These are phyloP conservation scores for Parnassius mnemosyne DNA, from an alignment of 2,888 invertebrate species.

Conservation along the genomic window DNA sequence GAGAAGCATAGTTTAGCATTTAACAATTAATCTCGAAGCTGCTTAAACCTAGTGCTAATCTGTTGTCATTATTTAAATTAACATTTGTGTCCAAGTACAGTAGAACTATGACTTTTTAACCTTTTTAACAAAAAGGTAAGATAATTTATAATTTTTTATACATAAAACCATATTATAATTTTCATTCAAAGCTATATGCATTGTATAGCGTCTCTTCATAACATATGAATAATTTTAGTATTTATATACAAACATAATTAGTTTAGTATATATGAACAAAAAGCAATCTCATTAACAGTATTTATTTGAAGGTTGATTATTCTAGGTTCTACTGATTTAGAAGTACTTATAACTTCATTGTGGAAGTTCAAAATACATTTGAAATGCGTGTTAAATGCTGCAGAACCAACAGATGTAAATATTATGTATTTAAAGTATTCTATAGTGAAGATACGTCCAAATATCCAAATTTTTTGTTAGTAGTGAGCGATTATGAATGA, in stretches of 20 bases:
- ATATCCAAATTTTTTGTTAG: slow-evolving; percentile 6
- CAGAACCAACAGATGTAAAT: slow-evolving; percentile 23
- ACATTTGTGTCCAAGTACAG: slow-evolving; percentile 43
- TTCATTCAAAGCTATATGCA: no score
- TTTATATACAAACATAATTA: no score
- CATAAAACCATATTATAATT: no score
- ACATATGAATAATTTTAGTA: no score
- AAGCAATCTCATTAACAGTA: background rate
- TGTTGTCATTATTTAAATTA: slow-evolving; percentile 46
- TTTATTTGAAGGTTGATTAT: slow-evolving; percentile 17
- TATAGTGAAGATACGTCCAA: no score
- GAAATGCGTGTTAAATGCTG: slow-evolving; percentile 21
- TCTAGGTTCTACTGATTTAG: slow-evolving; percentile 27
- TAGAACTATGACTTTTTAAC: slow-evolving; percentile 37
- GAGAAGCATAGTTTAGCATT: slow-evolving; percentile 70
- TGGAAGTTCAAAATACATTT: slow-evolving; percentile 12
- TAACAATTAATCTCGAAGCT: slow-evolving; percentile 55
- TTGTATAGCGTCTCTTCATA: no score
- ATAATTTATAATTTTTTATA: background rate
- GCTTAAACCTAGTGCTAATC: slow-evolving; percentile 57
- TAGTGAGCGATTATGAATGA: slow-evolving; percentile 28
- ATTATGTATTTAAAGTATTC: no score
- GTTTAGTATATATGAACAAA: no score
- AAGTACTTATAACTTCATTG: slow-evolving; percentile 7
- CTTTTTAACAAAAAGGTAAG: slow-evolving; percentile 6